Conservation (phyloP, 1,140 invertebrate species). For the Caenorhabditis remanei region DNA sequence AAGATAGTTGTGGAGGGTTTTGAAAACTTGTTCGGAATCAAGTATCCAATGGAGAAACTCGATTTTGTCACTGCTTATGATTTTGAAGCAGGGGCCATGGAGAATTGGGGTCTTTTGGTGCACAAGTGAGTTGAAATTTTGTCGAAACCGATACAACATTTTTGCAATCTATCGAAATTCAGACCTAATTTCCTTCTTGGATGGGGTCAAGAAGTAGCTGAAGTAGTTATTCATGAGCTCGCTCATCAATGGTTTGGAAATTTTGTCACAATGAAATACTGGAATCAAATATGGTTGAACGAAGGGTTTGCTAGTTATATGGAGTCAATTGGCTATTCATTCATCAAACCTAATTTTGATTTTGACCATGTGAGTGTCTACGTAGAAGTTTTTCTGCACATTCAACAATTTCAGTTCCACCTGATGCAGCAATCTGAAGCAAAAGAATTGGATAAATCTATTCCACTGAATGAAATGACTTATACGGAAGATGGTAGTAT, state of each 20-base stretch:
- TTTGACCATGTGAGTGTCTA: not conserved
- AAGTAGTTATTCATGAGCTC: conserved; percentile 79
- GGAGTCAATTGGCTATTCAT: conserved; percentile 81
- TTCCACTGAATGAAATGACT: conserved; percentile 62
- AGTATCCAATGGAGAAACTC: conserved; percentile 83
- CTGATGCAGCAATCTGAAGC: conserved; percentile 50
- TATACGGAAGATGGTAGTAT: conserved; percentile 58
- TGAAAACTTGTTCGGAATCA: conserved; percentile 86
- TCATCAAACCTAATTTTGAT: not conserved
- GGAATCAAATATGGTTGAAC: conserved; percentile 86
- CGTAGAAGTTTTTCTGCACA: no score
- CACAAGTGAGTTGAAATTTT: conserved; percentile 75
- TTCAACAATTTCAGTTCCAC: not conserved
- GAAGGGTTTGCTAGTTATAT: conserved; percentile 89
- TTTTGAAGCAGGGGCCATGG: conserved; percentile 90
- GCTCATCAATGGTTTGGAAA: conserved; percentile 87
- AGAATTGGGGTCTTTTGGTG: conserved; percentile 84
- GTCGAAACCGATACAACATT: not conserved
- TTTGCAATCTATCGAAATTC: not conserved
- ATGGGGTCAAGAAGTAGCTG: conserved; percentile 74
- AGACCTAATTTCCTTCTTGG: conserved; percentile 65
- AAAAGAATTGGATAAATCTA: conserved; percentile 37
- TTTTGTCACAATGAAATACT: conserved; percentile 88
- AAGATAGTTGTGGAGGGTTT: conserved; percentile 85
- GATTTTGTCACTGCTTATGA: conserved; percentile 91